Evolutionary conservation across 2,113 vertebrate species (phyloP).

Genomic region (Leuciscus idus): DNA sequence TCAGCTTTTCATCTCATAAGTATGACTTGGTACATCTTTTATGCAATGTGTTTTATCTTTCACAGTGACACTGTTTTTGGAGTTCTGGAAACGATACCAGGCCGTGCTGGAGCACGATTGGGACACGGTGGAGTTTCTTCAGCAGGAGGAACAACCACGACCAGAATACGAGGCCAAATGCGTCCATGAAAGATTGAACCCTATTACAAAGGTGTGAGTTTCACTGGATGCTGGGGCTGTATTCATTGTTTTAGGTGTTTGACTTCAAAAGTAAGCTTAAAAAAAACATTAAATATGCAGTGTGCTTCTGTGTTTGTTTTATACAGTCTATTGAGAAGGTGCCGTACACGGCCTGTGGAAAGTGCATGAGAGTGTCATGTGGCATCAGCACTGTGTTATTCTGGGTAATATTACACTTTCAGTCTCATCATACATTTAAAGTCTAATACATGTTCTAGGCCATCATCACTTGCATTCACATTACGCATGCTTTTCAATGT

Average conservation of each 20-base stretch:
- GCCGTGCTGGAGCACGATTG: constrained; percentile 91
- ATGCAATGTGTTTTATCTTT: background rate
- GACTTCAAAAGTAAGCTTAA: background rate
- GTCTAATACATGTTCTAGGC: too few relatives aligned
- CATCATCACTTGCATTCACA: constrained; percentile 22
- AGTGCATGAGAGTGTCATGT: constrained; percentile 84
- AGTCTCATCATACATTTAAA: constrained; percentile 47
- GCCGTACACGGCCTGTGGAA: constrained; percentile 86
- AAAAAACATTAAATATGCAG: constrained; percentile 59
- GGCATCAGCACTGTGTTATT: constrained; percentile 91
- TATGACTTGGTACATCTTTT: background rate
- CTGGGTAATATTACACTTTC: constrained; percentile 81
- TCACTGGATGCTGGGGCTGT: background rate
- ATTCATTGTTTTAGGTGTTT: background rate
- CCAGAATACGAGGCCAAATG: constrained; percentile 96
- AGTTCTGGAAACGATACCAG: constrained; percentile 95
- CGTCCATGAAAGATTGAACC: constrained; percentile 80
- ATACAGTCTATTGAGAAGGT: constrained; percentile 85
- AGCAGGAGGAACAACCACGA: constrained; percentile 91
- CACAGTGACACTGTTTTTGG: constrained; percentile 92
- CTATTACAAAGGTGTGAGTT: constrained; percentile 74
- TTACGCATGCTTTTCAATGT: background rate
- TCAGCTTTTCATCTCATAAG: too few relatives aligned
- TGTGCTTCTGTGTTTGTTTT: constrained; percentile 57
- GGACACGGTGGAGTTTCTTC: constrained; percentile 95